Conservation (phyloP, 2,888 invertebrate genomes). For the Craniophora ligustri region DNA sequence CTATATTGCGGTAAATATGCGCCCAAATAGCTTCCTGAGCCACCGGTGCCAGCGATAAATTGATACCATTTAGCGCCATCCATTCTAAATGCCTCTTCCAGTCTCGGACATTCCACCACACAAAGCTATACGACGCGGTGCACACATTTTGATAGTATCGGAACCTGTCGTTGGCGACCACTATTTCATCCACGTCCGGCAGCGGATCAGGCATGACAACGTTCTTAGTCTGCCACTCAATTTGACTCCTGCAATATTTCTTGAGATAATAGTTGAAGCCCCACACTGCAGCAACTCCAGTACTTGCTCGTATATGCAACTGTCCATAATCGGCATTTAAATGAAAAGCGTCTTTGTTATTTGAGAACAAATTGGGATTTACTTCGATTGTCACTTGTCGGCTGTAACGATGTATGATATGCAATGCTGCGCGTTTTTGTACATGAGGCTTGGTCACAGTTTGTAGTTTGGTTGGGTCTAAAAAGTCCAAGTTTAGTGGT, state of each 20-base stretch:
- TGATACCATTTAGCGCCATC: slow-evolving; percentile 98
- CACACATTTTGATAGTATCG: slow-evolving; percentile 99
- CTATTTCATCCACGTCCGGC: slow-evolving; percentile 89
- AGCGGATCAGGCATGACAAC: slow-evolving; percentile 86
- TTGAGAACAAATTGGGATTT: slow-evolving; percentile 68
- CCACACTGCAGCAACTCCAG: slow-evolving; percentile 94
- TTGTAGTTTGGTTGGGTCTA: slow-evolving; percentile 56
- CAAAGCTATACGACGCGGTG: slow-evolving; percentile 94
- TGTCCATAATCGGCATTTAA: slow-evolving; percentile 63
- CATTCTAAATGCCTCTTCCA: slow-evolving; percentile 97
- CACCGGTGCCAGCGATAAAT: slow-evolving; percentile 95
- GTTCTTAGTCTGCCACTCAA: slow-evolving; percentile 95
- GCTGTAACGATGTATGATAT: slow-evolving; percentile 66
- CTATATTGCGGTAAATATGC: slow-evolving; percentile 92
- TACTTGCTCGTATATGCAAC: slow-evolving; percentile 86
- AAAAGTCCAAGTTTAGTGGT: slow-evolving; percentile 71
- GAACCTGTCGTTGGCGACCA: slow-evolving; percentile 92
- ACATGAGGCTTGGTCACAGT: slow-evolving; percentile 57
- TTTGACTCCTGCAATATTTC: slow-evolving; percentile 93
- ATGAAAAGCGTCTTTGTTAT: slow-evolving; percentile 76
- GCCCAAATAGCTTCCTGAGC: slow-evolving; percentile 97
- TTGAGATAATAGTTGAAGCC: slow-evolving; percentile 96
- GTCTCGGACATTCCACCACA: slow-evolving; percentile 95
- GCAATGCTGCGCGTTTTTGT: slow-evolving; percentile 68
- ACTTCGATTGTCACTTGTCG: slow-evolving; percentile 65